Base-by-base conservation (phyloP, 2,888 invertebrate genomes). In the Watsonalla binaria region DNA sequence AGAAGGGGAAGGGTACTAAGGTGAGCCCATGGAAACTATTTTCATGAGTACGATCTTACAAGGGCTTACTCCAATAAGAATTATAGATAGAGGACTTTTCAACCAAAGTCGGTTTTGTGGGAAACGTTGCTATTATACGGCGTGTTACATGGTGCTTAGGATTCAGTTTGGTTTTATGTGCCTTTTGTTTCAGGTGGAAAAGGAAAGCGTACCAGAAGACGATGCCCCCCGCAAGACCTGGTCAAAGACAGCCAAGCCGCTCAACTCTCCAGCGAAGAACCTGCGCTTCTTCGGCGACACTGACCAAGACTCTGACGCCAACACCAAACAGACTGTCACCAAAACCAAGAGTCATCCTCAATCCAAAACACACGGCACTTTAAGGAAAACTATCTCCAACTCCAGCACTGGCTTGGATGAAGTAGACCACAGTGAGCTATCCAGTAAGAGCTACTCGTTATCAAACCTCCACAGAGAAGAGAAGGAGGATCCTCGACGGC, bases 251-350 rank as follows among this genome's bases (percentile, higher is more conserved):
- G 61, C 71, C 0, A 84, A 84, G 42, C 80, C 84, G 0, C 65
- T 84, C 5, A 84, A 78, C 57, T 86, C 87, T 1, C 92, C 92
- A 7, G 91, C 92, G 37, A 96, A 95, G 79, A 96, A 93, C 84
- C 92, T 96, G 9, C 93, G 96, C 51, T 96, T 96, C 91, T 96
- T 96, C 82, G 96, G 96, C 15, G 96, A 96, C 82, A 96, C 96
- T 8, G 96, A 96, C 75, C 91, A 92, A 57, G 96, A 96, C 69
- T 95, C 96, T 9, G 94, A 93, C 74, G 92, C 91, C 34, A 93
- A 93, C 60, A 61, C 84, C 68, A 74, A 91, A 68, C 80, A 72
- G 47, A 68, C 74, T 0, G 65, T 78, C 14, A 74, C 71, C 11
- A 86, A 87, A 59, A 66, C 80, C 9, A 84, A 84, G 56, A 80